Evolutionary conservation across 1,140 invertebrate genomes (phyloP), one percentile per base, ranked within the genome.

Genomic region (Eupristina koningsbergeri): DNA sequence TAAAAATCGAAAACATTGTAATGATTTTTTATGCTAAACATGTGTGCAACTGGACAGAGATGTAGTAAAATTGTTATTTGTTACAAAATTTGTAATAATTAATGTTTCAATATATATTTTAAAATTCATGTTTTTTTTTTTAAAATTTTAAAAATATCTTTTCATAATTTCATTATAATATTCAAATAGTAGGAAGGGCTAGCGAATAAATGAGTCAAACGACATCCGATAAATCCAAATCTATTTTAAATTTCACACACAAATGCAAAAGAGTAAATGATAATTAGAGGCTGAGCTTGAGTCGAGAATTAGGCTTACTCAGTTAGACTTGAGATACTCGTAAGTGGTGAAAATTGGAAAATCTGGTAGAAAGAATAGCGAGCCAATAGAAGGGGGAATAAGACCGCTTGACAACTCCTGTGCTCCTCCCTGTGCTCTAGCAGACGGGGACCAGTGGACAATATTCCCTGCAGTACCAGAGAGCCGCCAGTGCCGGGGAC

Each of bases 401-500:
- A n/a, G 64, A 71, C n/a, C 64, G 61, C n/a, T 36, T 8, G 31
- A 41, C 50, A 45, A 83, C 31, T n/a, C n/a, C n/a, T n/a, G n/a
- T n/a, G n/a, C n/a, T n/a, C n/a, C 53, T 31, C 69, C 75, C 45
- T 84, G 78, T 84, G 83, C 83, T 80, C 29, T 76, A 84, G 78
- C 83, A 84, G 34, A 50, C 61, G 47, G 61, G 41, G 50, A 61
- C 8, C 63, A 80, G 22, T 69, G 61, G 47, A 50, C 84, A 85
- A 29, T 79, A 81, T 29, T 26, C 71, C 15, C 76, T 58, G 15
- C 83, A 74, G 50, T 36, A 79, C 5, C 63, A 31, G 1, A 39
- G 41, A 34, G 36, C 34, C 17, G 47, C 89, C 85, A 90, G 92
- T 69, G 71, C 91, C 26, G 84, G 83, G n/a, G 92, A 92, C 64